Conservation (phyloP, 1,140 invertebrate genomes). For the Caenorhabditis remanei region DNA sequence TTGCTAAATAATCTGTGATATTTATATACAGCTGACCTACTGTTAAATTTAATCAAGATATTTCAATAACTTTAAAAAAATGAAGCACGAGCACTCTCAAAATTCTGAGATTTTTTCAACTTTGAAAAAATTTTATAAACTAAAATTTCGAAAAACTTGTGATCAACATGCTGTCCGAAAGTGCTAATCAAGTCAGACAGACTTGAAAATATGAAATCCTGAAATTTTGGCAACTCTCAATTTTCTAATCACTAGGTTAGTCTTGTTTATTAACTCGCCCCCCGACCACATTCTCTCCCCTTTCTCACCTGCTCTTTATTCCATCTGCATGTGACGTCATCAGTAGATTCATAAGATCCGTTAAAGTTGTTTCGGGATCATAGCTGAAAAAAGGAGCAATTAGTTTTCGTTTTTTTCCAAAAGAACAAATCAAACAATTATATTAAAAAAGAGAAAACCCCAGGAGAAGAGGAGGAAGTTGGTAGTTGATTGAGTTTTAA, state of each 20-base stretch:
- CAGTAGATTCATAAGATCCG: not conserved
- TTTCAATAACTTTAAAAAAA: too few relatives aligned
- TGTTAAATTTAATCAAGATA: too few relatives aligned
- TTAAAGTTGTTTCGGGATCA: not conserved
- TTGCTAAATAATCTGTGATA: too few relatives aligned
- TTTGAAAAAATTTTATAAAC: not conserved
- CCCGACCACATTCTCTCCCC: not conserved
- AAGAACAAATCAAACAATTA: not conserved
- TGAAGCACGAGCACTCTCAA: too few relatives aligned
- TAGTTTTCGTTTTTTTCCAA: not conserved
- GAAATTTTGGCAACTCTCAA: not conserved
- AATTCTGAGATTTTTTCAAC: not conserved
- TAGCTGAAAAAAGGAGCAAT: not conserved
- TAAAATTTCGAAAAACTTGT: not conserved
- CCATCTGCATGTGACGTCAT: not conserved
- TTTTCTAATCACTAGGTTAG: not conserved
- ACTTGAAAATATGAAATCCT: not conserved
- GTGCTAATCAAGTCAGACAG: constrained; percentile 8
- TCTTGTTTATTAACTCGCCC: constrained; percentile 29
- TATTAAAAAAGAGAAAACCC: not conserved
- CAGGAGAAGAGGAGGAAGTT: not conserved
- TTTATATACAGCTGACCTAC: too few relatives aligned
- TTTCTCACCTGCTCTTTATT: constrained; percentile 8
- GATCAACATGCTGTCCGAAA: not conserved
- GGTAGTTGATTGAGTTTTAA: not conserved